Conservation (phyloP, 1,140 invertebrate species). For the Trypoxylus dichotomus region DNA sequence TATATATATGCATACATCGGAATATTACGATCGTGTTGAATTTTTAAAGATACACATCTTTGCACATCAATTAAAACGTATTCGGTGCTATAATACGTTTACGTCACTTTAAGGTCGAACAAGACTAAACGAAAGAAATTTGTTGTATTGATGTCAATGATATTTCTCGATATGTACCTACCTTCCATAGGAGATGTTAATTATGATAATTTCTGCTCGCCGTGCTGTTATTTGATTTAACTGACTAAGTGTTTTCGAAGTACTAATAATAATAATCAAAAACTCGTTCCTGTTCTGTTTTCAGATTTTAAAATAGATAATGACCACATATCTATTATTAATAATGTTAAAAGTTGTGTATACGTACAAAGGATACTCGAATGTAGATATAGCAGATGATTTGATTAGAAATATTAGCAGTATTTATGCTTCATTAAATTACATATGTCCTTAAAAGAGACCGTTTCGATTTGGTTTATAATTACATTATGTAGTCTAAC, state of each 20-base stretch:
- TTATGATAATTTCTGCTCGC: not conserved
- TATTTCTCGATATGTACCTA: not conserved
- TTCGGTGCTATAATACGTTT: not conserved
- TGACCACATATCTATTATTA: not conserved
- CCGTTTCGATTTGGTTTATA: too few relatives aligned
- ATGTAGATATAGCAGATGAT: not conserved
- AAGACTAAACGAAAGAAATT: not conserved
- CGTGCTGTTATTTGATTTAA: not conserved
- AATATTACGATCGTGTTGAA: too few relatives aligned
- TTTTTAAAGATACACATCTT: too few relatives aligned
- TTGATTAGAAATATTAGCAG: not conserved
- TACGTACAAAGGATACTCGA: not conserved
- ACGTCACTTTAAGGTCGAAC: not conserved
- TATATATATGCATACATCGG: too few relatives aligned
- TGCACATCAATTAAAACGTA: not conserved
- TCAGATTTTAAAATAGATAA: not conserved
- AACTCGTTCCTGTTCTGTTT: not conserved
- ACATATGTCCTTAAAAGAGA: too few relatives aligned
- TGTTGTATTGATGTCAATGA: not conserved
- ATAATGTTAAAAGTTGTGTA: not conserved
- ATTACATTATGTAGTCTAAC: too few relatives aligned
- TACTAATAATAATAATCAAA: constrained; percentile 5
- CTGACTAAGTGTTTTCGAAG: not conserved
- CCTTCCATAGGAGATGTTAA: not conserved
- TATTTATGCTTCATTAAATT: too few relatives aligned